Evolutionary conservation across 2,797 vertebrate genomes (phyloP).

Genomic region (Menidia menidia): DNA sequence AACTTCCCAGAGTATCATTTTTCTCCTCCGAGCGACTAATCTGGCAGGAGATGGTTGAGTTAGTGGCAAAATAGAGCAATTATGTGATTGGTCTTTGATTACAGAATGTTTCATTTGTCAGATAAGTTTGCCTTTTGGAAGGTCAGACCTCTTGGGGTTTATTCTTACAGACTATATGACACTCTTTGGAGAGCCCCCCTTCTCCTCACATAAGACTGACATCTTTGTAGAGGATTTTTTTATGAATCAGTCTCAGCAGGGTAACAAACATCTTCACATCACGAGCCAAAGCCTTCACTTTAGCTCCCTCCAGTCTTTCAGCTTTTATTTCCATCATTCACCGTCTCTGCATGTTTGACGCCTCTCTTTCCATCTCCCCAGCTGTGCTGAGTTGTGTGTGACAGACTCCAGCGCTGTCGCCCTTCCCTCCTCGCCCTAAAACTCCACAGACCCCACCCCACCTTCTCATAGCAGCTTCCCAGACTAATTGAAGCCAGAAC

Average conservation of each 20-base stretch:
- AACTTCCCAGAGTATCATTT: slow-evolving; percentile 82
- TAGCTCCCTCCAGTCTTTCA: slow-evolving; percentile 4
- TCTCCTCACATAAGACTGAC: slow-evolving; percentile 23
- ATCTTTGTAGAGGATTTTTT: slow-evolving; percentile 28
- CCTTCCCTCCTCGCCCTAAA: slow-evolving; percentile 37
- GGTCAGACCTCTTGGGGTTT: slow-evolving; percentile 68
- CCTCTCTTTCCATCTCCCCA: slow-evolving; percentile 57
- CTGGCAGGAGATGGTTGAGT: slow-evolving; percentile 80
- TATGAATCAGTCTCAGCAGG: not conserved
- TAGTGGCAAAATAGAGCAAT: slow-evolving; percentile 84
- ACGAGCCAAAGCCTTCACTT: slow-evolving; percentile 15
- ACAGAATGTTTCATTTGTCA: slow-evolving; percentile 75
- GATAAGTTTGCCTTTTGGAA: slow-evolving; percentile 75
- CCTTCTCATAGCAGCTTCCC: slow-evolving; percentile 57
- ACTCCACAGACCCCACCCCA: slow-evolving; percentile 20
- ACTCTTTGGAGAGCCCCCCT: slow-evolving; percentile 21
- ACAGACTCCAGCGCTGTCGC: slow-evolving; percentile 77
- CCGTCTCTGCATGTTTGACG: slow-evolving; percentile 21
- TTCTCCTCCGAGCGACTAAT: slow-evolving; percentile 74
- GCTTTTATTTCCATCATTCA: slow-evolving; percentile 26
- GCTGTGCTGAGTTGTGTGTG: slow-evolving; percentile 81
- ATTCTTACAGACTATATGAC: slow-evolving; percentile 46
- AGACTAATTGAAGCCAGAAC: slow-evolving; percentile 85
- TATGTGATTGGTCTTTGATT: slow-evolving; percentile 87
- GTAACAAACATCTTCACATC: slow-evolving; percentile 10